Evolutionary conservation across 2,113 vertebrate species (phyloP).

Genomic region (Mus pahari): DNA sequence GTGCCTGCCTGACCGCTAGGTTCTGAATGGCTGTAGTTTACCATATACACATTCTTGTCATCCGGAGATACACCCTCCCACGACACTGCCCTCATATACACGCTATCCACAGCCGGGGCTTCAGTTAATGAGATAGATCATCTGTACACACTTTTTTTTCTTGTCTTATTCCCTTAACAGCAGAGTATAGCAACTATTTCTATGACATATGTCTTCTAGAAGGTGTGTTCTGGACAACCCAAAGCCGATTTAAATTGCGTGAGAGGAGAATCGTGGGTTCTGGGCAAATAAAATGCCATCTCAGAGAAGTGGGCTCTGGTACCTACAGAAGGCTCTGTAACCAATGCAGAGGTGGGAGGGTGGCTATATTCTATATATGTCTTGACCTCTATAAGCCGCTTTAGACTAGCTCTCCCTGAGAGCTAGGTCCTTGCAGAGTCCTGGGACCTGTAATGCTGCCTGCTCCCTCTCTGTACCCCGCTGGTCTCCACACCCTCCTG

Average conservation of each 20-base stretch:
- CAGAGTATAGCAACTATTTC: neutral
- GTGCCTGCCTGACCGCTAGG: neutral
- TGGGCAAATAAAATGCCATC: neutral
- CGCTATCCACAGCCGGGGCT: neutral
- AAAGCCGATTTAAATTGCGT: neutral
- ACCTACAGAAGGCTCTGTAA: neutral
- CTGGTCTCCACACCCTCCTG: accelerated
- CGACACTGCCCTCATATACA: neutral
- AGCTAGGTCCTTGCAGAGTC: too few relatives aligned
- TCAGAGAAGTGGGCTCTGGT: neutral
- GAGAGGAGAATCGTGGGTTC: neutral
- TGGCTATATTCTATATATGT: accelerated
- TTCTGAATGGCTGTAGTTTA: neutral
- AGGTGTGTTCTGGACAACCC: neutral
- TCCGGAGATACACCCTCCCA: too few relatives aligned
- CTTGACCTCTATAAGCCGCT: accelerated
- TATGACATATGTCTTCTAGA: neutral
- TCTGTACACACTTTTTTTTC: too few relatives aligned
- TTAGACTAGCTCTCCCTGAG: neutral
- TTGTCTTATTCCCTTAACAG: neutral
- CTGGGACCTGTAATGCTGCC: accelerated
- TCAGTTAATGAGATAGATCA: neutral
- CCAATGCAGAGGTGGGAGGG: neutral
- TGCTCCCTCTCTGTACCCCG: accelerated
- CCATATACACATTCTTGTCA: neutral